Evolutionary conservation across 2,113 vertebrate genomes (phyloP), one percentile per base, ranked within the genome.

Genomic region (Carassius auratus): DNA sequence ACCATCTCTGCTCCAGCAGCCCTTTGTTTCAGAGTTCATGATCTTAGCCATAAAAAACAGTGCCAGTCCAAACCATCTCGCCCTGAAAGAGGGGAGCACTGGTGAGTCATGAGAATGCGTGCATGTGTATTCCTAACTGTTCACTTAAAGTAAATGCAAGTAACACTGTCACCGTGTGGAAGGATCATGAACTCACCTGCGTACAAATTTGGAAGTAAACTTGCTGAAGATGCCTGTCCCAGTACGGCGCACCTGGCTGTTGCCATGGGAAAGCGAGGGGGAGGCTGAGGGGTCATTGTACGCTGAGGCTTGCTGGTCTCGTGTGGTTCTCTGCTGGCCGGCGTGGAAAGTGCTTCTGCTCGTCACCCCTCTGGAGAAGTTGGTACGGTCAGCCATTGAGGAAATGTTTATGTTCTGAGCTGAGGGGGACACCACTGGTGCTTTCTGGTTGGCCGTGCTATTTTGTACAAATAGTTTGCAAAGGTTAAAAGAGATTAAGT

Each of bases 171-270:
- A 23, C 2, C 42, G 8, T 48, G 42, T 5, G 8, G 26, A 76
- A 9, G 23, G 8, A 76, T 30, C 45, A 23, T 15, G 4, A 57
- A 83, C 94, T 95, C 89, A 96, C 95, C 95, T 96, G 93, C 95
- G 95, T 38, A 95, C 95, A 87, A 96, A 96, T 89, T 96, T 96
- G 91, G 95, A 96, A 83, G 95, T 96, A 93, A 96, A 95, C 90
- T 96, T 96, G 94, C 95, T 96, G 90, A 96, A 96, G 91, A 96
- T 93, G 86, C 94, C 95, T 8, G 94, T 93, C 55, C 95, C 94
- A 0, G 93, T 91, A 33, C 95, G 92, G n/a, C 94, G 91, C 21
- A 93, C 91, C 86, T 95, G 95, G 93, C 95, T 95, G 88, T 95
- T 94, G 84, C 95, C 94, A 14, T 92, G 90, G 21, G 91, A 91